A percentile compares a stretch with the other conserved stretches of the same genome.
Evolutionary conservation across 2,888 invertebrate genomes (phyloP).

Genomic region (Platerodrilus igneus): DNA sequence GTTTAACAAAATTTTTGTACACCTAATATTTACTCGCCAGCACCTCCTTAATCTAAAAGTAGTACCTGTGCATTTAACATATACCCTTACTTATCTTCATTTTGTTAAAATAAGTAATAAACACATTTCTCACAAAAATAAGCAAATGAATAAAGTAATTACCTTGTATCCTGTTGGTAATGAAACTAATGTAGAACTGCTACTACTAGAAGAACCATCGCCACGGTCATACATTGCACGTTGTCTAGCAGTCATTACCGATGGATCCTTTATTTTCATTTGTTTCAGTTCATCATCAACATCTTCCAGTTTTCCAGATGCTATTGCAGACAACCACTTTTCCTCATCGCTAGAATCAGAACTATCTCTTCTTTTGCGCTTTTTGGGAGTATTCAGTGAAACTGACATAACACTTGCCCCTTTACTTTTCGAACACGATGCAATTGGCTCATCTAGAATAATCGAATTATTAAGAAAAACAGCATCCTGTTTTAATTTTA

Average conservation of each 20-base stretch:
- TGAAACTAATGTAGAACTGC: constrained; percentile 53
- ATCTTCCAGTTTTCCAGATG: constrained; percentile 90
- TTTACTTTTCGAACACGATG: constrained; percentile 4
- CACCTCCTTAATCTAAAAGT: too few species aligned
- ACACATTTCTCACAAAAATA: too few species aligned
- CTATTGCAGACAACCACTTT: constrained; percentile 90
- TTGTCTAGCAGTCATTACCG: constrained; percentile 92
- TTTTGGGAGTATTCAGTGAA: too few species aligned
- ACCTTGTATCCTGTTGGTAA: constrained; percentile 57
- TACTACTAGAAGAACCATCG: constrained; percentile 65
- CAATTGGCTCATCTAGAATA: too few species aligned
- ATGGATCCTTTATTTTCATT: constrained; percentile 87
- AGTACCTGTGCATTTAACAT: too few species aligned
- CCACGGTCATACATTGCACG: constrained; percentile 89
- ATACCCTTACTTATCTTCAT: too few species aligned
- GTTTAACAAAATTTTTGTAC: too few species aligned
- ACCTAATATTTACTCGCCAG: too few species aligned
- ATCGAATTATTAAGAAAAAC: too few species aligned
- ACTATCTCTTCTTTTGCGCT: constrained; percentile 69
- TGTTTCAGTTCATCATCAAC: constrained; percentile 90
- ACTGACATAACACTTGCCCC: constrained; percentile 49
- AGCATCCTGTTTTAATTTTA: too few species aligned
- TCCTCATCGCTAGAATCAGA: constrained; percentile 91
- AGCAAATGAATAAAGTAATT: constrained; percentile 9
- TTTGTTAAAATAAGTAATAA: too few species aligned